A percentile compares a stretch with the other conserved stretches of the same genome.
phyloP scores from a whole-genome alignment of 92 coral and sea anemone species.

The Scolanthus callimorphus region DNA sequence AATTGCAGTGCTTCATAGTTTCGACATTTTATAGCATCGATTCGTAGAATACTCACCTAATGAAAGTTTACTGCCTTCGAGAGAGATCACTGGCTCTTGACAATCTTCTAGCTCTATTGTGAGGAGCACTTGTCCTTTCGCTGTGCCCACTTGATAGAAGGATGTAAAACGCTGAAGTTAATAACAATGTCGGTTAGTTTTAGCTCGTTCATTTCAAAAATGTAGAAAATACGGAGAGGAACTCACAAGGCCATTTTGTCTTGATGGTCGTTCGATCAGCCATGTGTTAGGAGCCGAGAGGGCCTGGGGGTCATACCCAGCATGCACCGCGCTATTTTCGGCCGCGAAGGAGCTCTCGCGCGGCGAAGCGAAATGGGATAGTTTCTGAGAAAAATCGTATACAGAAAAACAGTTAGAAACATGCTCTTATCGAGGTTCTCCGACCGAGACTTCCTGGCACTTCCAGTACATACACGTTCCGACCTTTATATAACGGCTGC shows the following conservation, averaged over 20 bases:
- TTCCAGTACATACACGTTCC: too few species aligned
- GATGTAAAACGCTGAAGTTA: constrained; percentile 54
- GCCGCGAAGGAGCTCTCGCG: too few species aligned
- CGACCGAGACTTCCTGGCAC: too few species aligned
- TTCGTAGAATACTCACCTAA: constrained; percentile 93
- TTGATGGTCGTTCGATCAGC: constrained; percentile 1
- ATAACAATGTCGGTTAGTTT: constrained; percentile 1
- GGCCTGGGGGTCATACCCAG: too few species aligned
- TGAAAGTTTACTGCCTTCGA: constrained; percentile 45
- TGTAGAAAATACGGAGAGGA: background rate
- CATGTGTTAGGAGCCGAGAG: background rate
- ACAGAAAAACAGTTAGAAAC: too few species aligned
- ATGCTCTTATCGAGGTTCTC: too few species aligned
- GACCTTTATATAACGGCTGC: too few species aligned
- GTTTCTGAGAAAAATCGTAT: too few species aligned
- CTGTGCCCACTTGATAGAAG: constrained; percentile 88
- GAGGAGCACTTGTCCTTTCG: constrained; percentile 73
- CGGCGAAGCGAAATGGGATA: too few species aligned
- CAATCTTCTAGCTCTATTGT: constrained; percentile 87
- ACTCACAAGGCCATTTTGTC: constrained; percentile 33
- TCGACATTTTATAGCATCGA: too few species aligned
- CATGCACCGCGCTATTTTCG: background rate
- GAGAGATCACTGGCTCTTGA: constrained; percentile 49
- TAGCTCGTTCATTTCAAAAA: background rate
- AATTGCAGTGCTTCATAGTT: background rate